Conservation (phyloP, 2,113 vertebrate species). For the Odocoileus virginianus region DNA sequence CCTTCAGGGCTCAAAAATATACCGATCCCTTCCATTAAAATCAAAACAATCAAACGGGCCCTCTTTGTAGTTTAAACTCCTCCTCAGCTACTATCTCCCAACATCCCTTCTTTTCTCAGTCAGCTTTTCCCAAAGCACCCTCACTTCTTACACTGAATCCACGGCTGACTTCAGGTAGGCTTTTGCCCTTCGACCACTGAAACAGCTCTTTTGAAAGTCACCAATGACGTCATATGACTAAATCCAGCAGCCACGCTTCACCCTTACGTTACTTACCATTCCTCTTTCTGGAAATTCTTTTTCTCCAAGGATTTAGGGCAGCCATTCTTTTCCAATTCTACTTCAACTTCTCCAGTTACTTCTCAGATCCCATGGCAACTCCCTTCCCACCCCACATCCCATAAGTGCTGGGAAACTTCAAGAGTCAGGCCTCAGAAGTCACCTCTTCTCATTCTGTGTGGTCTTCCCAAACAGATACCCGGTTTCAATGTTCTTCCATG, state of each 20-base stretch:
- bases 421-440: neutral
- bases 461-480: neutral
- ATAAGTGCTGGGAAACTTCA: neutral
- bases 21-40: neutral
- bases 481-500: neutral
- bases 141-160: neutral
- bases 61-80: no score
- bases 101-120: neutral
- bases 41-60: neutral
- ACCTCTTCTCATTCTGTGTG: neutral
- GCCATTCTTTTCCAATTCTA: neutral
- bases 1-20: neutral
- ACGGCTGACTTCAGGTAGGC: neutral
- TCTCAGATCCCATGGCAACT: neutral
- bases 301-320: neutral
- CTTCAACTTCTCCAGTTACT: neutral
- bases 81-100: neutral
- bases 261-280: neutral
- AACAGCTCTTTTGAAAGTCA: neutral
- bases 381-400: neutral
- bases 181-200: neutral
- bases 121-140: neutral
- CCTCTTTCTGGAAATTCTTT: neutral
- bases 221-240: neutral
- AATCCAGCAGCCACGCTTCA: neutral